Base-by-base conservation (phyloP, 2,113 vertebrate genomes). In the Alethe diademata region DNA sequence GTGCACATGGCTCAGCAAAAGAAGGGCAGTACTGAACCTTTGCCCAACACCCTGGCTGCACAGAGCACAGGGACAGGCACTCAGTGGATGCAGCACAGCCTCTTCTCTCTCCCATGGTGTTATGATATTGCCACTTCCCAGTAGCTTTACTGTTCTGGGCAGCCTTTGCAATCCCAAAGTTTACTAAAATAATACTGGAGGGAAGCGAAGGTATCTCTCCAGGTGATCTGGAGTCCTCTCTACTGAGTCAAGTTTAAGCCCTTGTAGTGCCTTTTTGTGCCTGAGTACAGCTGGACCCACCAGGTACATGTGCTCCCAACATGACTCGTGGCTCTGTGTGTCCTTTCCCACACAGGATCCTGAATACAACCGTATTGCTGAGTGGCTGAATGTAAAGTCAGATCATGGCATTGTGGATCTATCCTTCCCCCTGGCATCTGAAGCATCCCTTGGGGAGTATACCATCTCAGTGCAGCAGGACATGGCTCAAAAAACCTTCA, bases 361-460 rank as follows among this genome's bases (percentile, higher is more conserved):
- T 61, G 67, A 93, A 23, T 2, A 53, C 45, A 98, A 97, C 40
- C 82, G 66, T 19, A 92, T 97, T 76, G 95, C 95, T 47, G 97
- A 97, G 42, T 98, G 97, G 97, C 50, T 88, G 87, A 78, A 97
- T 12, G 95, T 97, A 57, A 62, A 78, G 19, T 56, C 97, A 42
- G 26, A 60, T 31, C 75, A 93, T 2, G 96, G 97, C 79, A 98
- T 97, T 25, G 95, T 96, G 82, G 97, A 98, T 67, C 78, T 97
- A 0, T 97, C 95, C 73, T 98, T 97, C 36, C 95, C 95, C 11
- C 80, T 97, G 91, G 96, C 97, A 0, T 90, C 93, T 6, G 97
- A 98, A 86, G 96, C 97, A 29, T 72, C 20, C 5, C 86, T 96
- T 70, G 97, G 97, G 47, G 1, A 1, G 0, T 98, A 97, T 2